Percentiles rank a stretch among this genome's conserved stretches.
Evolutionary conservation across 2,113 vertebrate species (phyloP).

Genomic region (Phainopepla nitens): DNA sequence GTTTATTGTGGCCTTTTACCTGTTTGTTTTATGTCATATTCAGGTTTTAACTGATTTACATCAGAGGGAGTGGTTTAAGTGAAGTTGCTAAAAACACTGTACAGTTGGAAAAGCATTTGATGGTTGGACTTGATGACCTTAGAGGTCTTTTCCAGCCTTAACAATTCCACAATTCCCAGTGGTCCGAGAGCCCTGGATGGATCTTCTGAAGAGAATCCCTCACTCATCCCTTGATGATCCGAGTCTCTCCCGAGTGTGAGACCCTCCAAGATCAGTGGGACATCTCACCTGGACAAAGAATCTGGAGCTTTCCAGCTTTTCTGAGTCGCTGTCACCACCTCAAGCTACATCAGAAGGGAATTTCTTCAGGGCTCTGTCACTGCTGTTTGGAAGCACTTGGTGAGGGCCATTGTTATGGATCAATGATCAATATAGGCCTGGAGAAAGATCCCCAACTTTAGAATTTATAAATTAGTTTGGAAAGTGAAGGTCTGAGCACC

Average conservation of each 20-base stretch:
- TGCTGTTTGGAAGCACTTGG: neutral
- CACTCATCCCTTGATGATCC: slow-evolving; percentile 29
- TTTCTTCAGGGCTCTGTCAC: neutral
- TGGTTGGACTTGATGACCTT: too few species aligned
- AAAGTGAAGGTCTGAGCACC: neutral
- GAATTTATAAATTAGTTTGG: neutral
- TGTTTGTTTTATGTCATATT: fast-evolving
- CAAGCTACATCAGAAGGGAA: neutral
- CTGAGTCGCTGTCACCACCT: neutral
- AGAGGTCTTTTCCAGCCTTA: neutral
- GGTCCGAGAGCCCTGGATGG: neutral
- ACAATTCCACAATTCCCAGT: fast-evolving
- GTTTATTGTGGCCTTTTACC: neutral
- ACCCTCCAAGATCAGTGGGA: neutral
- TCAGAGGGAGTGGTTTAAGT: neutral
- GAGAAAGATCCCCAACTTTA: neutral
- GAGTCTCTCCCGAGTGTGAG: slow-evolving; percentile 52
- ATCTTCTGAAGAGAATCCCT: neutral
- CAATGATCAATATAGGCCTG: too few species aligned
- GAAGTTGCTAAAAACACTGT: neutral
- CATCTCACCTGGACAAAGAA: neutral
- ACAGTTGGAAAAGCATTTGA: fast-evolving
- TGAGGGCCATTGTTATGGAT: neutral
- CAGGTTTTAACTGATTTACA: neutral
- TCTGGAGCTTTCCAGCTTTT: neutral